These are phyloP conservation scores for Goniozus legneri DNA, from an alignment of 1,140 invertebrate species.

Conservation along the genomic window DNA sequence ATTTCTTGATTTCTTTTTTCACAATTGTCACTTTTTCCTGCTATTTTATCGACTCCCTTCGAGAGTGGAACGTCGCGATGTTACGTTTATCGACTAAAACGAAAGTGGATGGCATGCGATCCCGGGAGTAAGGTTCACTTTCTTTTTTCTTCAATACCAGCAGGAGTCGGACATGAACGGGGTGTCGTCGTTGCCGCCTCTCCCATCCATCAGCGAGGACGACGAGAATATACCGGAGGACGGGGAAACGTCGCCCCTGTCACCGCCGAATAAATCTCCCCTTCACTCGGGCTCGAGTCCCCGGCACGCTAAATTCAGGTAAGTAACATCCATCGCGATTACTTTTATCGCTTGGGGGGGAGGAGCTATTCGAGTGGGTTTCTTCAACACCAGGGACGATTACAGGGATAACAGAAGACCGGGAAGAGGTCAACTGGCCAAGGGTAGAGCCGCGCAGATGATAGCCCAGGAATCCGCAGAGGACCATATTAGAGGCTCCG, in stretches of 20 bases:
- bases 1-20: not conserved
- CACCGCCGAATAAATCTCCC: conserved; percentile 61
- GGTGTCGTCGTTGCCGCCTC: conserved; percentile 71
- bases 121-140: too few relatives aligned
- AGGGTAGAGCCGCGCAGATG: conserved; percentile 25
- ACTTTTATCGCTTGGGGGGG: not conserved
- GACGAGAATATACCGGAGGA: conserved; percentile 80
- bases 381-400: conserved; percentile 28
- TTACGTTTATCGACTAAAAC: too few relatives aligned
- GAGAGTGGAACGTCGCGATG: too few relatives aligned
- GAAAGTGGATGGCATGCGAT: too few relatives aligned
- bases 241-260: conserved; percentile 64
- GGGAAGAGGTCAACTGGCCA: conserved; percentile 23
- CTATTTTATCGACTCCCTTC: too few relatives aligned
- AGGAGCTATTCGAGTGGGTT: not conserved
- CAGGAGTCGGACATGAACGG: conserved; percentile 78
- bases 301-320: conserved; percentile 67
- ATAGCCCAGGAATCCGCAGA: conserved; percentile 40
- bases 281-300: conserved; percentile 61
- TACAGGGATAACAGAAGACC: conserved; percentile 29
- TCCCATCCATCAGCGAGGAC: conserved; percentile 89
- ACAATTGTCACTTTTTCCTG: conserved; percentile 4
- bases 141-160: conserved; percentile 35
- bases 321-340: conserved; percentile 12
- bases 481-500: conserved; percentile 62